Evolutionary conservation across 2,888 invertebrate species (phyloP).

Genomic region (Griposia aprilina): DNA sequence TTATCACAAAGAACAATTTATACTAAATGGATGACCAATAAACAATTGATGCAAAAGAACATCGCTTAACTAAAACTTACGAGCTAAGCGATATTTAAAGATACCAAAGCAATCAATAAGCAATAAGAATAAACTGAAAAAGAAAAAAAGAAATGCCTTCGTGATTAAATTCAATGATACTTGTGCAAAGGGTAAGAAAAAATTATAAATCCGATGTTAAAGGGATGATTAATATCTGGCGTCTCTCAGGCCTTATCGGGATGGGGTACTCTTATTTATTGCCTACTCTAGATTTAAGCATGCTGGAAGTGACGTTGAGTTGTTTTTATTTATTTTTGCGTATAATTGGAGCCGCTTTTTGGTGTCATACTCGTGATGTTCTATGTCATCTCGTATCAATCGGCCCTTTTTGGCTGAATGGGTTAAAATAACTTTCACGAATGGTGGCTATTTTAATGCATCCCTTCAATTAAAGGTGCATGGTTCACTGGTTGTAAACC

Average conservation of each 20-base stretch:
- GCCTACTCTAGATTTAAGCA: slow-evolving; percentile 54
- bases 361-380: background rate
- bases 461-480: background rate
- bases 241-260: slow-evolving; percentile 77
- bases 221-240: slow-evolving; percentile 82
- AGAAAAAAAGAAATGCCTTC: slow-evolving; percentile 25
- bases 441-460: background rate
- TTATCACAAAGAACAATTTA: background rate
- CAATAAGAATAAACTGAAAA: slow-evolving; percentile 34
- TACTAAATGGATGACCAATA: background rate
- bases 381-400: background rate
- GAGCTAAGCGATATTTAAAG: background rate
- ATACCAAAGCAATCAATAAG: slow-evolving; percentile 20
- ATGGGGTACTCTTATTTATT: slow-evolving; percentile 72
- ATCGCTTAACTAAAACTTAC: background rate
- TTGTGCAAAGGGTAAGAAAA: slow-evolving; percentile 69
- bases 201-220: slow-evolving; percentile 80
- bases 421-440: background rate
- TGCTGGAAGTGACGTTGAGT: slow-evolving; percentile 64
- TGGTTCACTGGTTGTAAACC: background rate
- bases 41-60: background rate
- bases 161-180: slow-evolving; percentile 78
- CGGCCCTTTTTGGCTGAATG: background rate
- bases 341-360: slow-evolving; percentile 1
- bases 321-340: slow-evolving; percentile 37